A percentile compares a stretch with the other conserved stretches of the same genome.
phyloP scores from a whole-genome alignment of 2,113 vertebrate species.

The Gymnobelideus leadbeateri region DNA sequence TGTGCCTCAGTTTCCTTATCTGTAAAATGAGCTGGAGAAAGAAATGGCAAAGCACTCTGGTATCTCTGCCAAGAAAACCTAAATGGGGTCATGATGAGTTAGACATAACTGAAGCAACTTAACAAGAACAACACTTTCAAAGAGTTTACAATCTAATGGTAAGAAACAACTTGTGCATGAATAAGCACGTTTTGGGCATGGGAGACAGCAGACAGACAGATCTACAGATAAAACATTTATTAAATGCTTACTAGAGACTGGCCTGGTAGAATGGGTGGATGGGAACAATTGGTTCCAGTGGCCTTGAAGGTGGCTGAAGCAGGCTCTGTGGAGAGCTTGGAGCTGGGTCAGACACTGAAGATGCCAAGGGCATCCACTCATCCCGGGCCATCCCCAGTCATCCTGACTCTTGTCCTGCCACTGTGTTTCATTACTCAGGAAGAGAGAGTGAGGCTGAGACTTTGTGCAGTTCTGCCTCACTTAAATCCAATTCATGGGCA shows the following conservation, averaged over 20 bases:
- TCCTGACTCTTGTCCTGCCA: not conserved
- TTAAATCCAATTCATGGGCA: too few species aligned
- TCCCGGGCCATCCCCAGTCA: not conserved
- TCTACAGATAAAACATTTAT: not conserved
- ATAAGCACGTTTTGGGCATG: not conserved
- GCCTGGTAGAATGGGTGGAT: not conserved
- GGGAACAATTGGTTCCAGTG: too few species aligned
- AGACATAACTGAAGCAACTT: too few species aligned
- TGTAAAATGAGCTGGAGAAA: not conserved
- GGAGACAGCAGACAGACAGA: not conserved
- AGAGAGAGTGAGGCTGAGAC: not conserved
- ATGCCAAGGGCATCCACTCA: not conserved
- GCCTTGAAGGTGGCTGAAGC: not conserved
- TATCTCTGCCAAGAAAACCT: not conserved
- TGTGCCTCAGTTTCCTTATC: not conserved
- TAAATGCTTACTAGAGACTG: not conserved
- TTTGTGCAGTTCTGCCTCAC: too few species aligned
- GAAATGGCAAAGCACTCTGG: not conserved
- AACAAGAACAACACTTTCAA: not conserved
- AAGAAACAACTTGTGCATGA: not conserved
- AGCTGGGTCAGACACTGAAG: not conserved
- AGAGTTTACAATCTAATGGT: not conserved
- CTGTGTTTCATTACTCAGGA: not conserved
- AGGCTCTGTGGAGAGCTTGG: too few species aligned
- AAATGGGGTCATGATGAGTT: not conserved